These are phyloP conservation scores for Drosophila nigromelanica DNA, from an alignment of 1,140 invertebrate genomes.

Conservation along the genomic window DNA sequence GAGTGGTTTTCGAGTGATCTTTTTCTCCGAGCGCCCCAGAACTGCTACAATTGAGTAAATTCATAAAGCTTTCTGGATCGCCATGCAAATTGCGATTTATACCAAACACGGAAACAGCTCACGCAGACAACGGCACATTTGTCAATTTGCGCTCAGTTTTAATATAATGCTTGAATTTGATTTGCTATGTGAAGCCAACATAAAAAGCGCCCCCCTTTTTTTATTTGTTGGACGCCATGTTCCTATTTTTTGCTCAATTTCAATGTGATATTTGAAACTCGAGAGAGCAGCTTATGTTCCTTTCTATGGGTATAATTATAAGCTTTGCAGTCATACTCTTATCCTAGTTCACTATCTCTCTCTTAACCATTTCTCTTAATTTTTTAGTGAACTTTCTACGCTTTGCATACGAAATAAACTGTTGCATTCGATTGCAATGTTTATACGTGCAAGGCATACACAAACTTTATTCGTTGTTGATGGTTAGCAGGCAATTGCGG, in stretches of 20 bases:
- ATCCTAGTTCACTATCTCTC: neutral
- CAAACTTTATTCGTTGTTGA: slow-evolving; percentile 6
- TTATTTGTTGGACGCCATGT: neutral
- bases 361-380: neutral
- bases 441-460: slow-evolving; percentile 26
- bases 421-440: slow-evolving; percentile 1
- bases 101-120: too few species aligned
- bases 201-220: neutral
- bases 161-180: neutral
- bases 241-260: too few species aligned
- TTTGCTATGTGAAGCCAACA: neutral
- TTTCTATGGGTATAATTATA: too few species aligned
- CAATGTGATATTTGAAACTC: too few species aligned
- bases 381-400: neutral
- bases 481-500: slow-evolving; percentile 5
- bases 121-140: neutral
- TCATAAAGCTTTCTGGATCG: too few species aligned
- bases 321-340: neutral
- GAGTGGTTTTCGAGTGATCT: too few species aligned
- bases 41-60: too few species aligned
- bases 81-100: too few species aligned
- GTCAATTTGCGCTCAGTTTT: neutral
- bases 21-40: too few species aligned
- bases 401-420: neutral
- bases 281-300: too few species aligned